Evolutionary conservation across 2,797 vertebrate species (phyloP).

Genomic region (Sebastes wilsoni): DNA sequence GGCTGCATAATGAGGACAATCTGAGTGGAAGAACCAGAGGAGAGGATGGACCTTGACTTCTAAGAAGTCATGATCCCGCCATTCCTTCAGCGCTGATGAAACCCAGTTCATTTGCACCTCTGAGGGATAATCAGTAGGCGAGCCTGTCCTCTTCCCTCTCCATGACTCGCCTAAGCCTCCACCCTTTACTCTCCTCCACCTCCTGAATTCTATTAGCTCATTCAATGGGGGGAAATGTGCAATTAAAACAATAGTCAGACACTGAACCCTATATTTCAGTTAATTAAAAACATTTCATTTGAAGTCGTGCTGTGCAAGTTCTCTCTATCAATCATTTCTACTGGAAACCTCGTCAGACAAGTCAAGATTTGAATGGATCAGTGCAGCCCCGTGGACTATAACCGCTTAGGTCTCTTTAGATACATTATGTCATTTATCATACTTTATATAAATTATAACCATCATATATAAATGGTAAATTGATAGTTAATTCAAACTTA

Average conservation of each 20-base stretch:
- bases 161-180: conserved; percentile 46
- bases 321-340: conserved; percentile 40
- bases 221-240: conserved; percentile 48
- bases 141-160: conserved; percentile 44
- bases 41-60: conserved; percentile 54
- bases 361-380: conserved; percentile 21
- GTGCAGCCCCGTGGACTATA: neutral
- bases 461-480: too few relatives aligned
- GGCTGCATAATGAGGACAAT: conserved; percentile 17
- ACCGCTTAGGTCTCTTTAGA: conserved; percentile 21
- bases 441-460: too few relatives aligned
- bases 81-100: conserved; percentile 55
- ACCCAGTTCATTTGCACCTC: conserved; percentile 67
- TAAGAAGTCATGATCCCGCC: conserved; percentile 47
- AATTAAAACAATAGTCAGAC: conserved; percentile 59
- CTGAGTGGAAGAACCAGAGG: conserved; percentile 19
- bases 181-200: conserved; percentile 45
- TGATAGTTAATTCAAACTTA: too few relatives aligned
- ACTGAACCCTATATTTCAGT: conserved; percentile 49
- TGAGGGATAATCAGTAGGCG: conserved; percentile 54
- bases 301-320: conserved; percentile 25
- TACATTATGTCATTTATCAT: conserved; percentile 37
- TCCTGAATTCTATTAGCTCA: conserved; percentile 49
- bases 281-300: conserved; percentile 62
- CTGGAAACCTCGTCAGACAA: conserved; percentile 35